Evolutionary conservation across 2,113 vertebrate species (phyloP).

Genomic region (Deroptyus accipitrinus): DNA sequence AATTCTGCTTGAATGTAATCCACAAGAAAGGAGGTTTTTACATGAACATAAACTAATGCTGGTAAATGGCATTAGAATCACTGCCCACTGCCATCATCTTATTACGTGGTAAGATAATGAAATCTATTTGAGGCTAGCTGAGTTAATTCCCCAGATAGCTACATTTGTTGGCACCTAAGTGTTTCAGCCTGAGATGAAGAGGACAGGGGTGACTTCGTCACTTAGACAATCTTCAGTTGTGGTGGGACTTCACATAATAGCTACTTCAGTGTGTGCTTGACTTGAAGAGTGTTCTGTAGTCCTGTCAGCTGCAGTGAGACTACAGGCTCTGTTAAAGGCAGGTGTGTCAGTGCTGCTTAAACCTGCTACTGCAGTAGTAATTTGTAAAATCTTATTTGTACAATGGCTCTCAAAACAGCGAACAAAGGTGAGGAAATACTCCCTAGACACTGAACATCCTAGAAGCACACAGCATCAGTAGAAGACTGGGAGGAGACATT

Average conservation of each 20-base stretch:
- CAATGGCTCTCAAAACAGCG: not conserved
- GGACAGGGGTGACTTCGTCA: not conserved
- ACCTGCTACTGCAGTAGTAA: not conserved
- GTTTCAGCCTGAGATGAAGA: not conserved
- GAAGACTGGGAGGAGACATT: not conserved
- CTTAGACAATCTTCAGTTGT: not conserved
- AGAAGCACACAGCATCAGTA: not conserved
- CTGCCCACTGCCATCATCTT: not conserved
- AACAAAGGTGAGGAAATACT: not conserved
- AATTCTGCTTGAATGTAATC: constrained; percentile 17
- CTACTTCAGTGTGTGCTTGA: not conserved
- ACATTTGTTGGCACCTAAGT: not conserved
- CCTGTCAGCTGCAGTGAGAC: not conserved
- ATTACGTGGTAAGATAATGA: constrained; percentile 10
- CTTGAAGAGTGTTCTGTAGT: not conserved
- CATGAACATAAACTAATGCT: not conserved
- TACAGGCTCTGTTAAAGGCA: not conserved
- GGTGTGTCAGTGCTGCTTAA: not conserved
- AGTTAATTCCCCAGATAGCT: constrained; percentile 12
- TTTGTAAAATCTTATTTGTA: constrained; percentile 19
- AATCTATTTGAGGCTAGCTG: constrained; percentile 6
- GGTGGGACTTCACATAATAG: not conserved
- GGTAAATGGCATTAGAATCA: not conserved
- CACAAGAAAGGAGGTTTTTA: constrained; percentile 3
- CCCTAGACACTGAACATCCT: not conserved